These are phyloP conservation scores for Aratinga solstitialis DNA, from an alignment of 2,797 vertebrate genomes.

Conservation along the genomic window DNA sequence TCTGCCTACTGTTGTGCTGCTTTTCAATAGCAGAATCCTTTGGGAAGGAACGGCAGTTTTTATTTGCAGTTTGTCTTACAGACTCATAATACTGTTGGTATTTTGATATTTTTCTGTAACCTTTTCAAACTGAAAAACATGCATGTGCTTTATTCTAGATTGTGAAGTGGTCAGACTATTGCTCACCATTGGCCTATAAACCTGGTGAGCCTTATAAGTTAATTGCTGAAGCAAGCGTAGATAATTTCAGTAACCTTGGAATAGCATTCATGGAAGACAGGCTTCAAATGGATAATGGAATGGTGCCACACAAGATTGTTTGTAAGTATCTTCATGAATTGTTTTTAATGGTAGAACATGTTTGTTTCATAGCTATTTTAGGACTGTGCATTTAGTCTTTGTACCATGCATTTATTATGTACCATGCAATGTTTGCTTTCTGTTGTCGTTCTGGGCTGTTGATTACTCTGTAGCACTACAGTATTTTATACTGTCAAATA, in stretches of 20 bases:
- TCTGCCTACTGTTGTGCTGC: neutral
- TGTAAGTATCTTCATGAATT: constrained; percentile 79
- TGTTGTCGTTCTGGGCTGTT: neutral
- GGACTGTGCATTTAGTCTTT: neutral
- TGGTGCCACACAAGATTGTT: constrained; percentile 88
- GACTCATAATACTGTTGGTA: neutral
- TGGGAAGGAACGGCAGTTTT: neutral
- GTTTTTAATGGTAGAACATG: fast-evolving
- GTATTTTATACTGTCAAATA: neutral
- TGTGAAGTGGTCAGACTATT: constrained; percentile 91
- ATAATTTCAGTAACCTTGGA: constrained; percentile 90
- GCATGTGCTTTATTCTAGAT: constrained; percentile 73
- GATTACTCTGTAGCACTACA: neutral
- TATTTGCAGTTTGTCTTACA: neutral
- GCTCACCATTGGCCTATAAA: constrained; percentile 85
- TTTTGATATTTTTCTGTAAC: neutral
- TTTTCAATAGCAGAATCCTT: neutral
- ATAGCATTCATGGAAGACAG: constrained; percentile 93
- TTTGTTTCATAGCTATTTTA: neutral
- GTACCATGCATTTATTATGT: neutral
- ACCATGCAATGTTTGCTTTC: neutral
- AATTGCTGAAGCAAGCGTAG: constrained; percentile 88
- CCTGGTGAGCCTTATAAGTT: constrained; percentile 84
- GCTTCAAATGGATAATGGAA: constrained; percentile 89
- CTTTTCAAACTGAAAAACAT: neutral